Conservation (phyloP, 2,797 vertebrate species). For the Liparis tanakae region DNA sequence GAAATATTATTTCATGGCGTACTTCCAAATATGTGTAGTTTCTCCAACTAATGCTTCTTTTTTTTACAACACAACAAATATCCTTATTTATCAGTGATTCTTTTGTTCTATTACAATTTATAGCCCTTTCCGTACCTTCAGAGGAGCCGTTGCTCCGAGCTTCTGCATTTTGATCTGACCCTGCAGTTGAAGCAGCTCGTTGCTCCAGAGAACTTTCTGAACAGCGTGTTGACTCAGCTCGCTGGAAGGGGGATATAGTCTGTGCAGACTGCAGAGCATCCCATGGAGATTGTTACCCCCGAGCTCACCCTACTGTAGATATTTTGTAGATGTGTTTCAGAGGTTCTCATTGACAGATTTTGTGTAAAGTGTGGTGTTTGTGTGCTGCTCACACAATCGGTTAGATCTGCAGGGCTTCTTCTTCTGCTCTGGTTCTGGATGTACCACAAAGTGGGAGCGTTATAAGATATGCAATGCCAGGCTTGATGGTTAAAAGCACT, state of each 20-base stretch:
- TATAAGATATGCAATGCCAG: conserved; percentile 30
- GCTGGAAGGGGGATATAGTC: conserved; percentile 60
- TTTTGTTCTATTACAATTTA: conserved; percentile 18
- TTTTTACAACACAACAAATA: background rate
- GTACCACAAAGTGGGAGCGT: conserved; percentile 29
- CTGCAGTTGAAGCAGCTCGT: conserved; percentile 39
- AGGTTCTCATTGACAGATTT: conserved; percentile 55
- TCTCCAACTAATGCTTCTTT: background rate
- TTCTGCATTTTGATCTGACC: conserved; percentile 49
- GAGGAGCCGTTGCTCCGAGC: conserved; percentile 38
- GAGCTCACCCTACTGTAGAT: conserved; percentile 47
- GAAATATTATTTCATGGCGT: background rate
- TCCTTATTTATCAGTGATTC: conserved; percentile 4
- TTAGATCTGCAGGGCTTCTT: conserved; percentile 56
- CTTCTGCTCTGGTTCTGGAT: conserved; percentile 45
- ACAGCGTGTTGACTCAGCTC: conserved; percentile 60
- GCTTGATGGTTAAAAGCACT: conserved; percentile 73
- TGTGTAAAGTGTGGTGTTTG: conserved; percentile 41
- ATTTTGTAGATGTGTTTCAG: conserved; percentile 36
- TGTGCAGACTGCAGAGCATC: conserved; percentile 46
- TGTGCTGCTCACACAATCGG: conserved; percentile 40
- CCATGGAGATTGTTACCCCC: conserved; percentile 40
- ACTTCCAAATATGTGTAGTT: background rate
- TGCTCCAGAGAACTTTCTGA: conserved; percentile 48
- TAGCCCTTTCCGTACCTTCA: conserved; percentile 18